Percentiles rank a stretch among this genome's conserved stretches.
Evolutionary conservation across 1,140 invertebrate genomes (phyloP).

Genomic region (Drosophila nikananu): DNA sequence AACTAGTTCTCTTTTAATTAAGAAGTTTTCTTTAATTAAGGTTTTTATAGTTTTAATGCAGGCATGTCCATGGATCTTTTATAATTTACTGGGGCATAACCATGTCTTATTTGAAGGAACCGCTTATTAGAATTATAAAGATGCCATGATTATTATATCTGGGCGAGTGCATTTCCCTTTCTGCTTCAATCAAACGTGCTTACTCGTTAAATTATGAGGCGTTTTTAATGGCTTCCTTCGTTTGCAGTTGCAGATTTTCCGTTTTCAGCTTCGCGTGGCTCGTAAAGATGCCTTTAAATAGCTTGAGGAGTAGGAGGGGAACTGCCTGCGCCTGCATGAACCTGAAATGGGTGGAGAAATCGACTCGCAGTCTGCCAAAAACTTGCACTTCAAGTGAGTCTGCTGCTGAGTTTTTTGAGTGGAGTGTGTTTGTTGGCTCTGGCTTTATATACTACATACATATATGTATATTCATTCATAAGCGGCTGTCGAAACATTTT

Average conservation of each 20-base stretch:
- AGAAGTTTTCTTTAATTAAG: not conserved
- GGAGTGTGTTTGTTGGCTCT: conserved; percentile 46
- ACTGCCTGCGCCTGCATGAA: not conserved
- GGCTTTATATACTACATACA: conserved; percentile 34
- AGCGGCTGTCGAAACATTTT: conserved; percentile 57
- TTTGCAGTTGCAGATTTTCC: conserved; percentile 45
- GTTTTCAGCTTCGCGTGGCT: conserved; percentile 44
- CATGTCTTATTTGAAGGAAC: conserved; percentile 3
- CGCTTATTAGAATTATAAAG: conserved; percentile 17
- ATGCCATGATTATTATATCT: conserved; percentile 21
- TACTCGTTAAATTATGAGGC: conserved; percentile 34
- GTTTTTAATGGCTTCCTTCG: conserved; percentile 50
- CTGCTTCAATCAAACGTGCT: conserved; percentile 41
- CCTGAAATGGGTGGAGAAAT: conserved; percentile 22
- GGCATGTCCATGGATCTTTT: not conserved
- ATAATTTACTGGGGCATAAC: not conserved
- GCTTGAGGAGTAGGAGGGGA: conserved; percentile 17
- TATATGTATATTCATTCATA: conserved; percentile 73
- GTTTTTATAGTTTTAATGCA: conserved; percentile 2
- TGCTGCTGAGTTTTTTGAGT: conserved; percentile 28
- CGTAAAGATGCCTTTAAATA: conserved; percentile 73
- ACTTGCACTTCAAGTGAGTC: conserved; percentile 73
- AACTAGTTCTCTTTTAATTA: not conserved
- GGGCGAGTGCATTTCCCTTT: conserved; percentile 22
- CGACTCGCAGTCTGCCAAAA: conserved; percentile 64